Percentiles rank a stretch among this genome's conserved stretches.
Evolutionary conservation across 2,888 invertebrate species (phyloP).

Genomic region (Latrodectus elegans): DNA sequence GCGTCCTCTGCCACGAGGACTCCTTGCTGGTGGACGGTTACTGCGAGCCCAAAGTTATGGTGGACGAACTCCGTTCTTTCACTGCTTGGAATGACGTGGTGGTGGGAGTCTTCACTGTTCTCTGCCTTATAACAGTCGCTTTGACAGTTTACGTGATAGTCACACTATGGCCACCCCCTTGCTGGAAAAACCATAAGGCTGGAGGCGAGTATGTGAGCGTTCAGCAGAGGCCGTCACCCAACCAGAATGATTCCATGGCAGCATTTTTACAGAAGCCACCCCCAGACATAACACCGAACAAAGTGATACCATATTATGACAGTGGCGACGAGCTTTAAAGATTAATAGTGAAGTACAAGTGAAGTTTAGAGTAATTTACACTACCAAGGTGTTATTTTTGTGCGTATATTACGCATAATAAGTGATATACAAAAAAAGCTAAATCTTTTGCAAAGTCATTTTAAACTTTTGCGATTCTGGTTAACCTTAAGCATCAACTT

Average conservation of each 20-base stretch:
- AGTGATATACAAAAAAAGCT: too few species aligned
- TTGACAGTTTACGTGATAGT: slow-evolving; percentile 55
- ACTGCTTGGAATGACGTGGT: slow-evolving; percentile 50
- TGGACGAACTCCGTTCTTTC: slow-evolving; percentile 31
- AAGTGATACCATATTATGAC: slow-evolving; percentile 61
- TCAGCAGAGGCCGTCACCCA: slow-evolving; percentile 35
- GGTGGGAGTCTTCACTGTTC: slow-evolving; percentile 60
- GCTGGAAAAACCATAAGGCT: slow-evolving; percentile 13
- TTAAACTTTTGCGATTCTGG: too few species aligned
- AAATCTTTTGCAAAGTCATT: too few species aligned
- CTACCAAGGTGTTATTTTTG: too few species aligned
- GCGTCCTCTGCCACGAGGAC: slow-evolving; percentile 82
- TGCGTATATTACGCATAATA: too few species aligned
- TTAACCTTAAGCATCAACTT: too few species aligned
- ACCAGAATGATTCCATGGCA: slow-evolving; percentile 13
- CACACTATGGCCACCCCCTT: slow-evolving; percentile 55
- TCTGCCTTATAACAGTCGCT: slow-evolving; percentile 51
- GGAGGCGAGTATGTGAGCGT: slow-evolving; percentile 36
- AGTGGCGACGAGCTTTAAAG: slow-evolving; percentile 51
- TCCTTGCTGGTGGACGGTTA: slow-evolving; percentile 75
- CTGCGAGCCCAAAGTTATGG: slow-evolving; percentile 45
- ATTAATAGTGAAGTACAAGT: not conserved
- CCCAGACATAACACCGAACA: slow-evolving; percentile 33
- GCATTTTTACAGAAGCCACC: slow-evolving; percentile 31
- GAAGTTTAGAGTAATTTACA: too few species aligned